These are phyloP conservation scores for Vimba vimba DNA, from an alignment of 2,113 vertebrate genomes.

Conservation along the genomic window DNA sequence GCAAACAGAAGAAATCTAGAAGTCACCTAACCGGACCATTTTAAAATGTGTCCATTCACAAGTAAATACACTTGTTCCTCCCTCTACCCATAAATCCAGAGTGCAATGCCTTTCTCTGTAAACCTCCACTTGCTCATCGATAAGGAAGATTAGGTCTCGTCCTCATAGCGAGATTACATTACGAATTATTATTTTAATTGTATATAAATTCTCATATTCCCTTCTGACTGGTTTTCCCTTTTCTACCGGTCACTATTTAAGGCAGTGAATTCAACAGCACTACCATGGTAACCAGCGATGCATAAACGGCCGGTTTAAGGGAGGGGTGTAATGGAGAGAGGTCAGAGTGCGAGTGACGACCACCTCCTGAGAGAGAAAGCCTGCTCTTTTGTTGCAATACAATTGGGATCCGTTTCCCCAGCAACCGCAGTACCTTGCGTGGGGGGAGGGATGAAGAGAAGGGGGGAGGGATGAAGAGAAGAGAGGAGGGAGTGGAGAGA, in stretches of 20 bases:
- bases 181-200: too few species aligned
- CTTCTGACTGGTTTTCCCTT: slow-evolving; percentile 15
- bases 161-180: neutral
- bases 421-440: slow-evolving; percentile 73
- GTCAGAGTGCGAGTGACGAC: slow-evolving; percentile 76
- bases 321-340: slow-evolving; percentile 66
- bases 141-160: neutral
- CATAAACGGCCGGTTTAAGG: slow-evolving; percentile 61
- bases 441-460: slow-evolving; percentile 56
- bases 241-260: slow-evolving; percentile 55
- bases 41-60: slow-evolving; percentile 4
- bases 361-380: slow-evolving; percentile 77
- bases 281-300: slow-evolving; percentile 73
- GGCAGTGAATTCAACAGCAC: slow-evolving; percentile 65
- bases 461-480: slow-evolving; percentile 32
- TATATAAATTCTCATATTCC: neutral
- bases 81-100: slow-evolving; percentile 48
- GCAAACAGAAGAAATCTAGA: neutral
- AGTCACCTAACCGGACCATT: slow-evolving; percentile 26
- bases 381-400: slow-evolving; percentile 76
- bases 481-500: slow-evolving; percentile 42
- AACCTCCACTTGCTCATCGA: neutral
- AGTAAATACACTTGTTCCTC: slow-evolving; percentile 19
- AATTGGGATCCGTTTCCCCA: slow-evolving; percentile 78
- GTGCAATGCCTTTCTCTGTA: slow-evolving; percentile 2